phyloP scores from a whole-genome alignment of 2,113 vertebrate species.

The Pseudolaguvia tuberculata region DNA sequence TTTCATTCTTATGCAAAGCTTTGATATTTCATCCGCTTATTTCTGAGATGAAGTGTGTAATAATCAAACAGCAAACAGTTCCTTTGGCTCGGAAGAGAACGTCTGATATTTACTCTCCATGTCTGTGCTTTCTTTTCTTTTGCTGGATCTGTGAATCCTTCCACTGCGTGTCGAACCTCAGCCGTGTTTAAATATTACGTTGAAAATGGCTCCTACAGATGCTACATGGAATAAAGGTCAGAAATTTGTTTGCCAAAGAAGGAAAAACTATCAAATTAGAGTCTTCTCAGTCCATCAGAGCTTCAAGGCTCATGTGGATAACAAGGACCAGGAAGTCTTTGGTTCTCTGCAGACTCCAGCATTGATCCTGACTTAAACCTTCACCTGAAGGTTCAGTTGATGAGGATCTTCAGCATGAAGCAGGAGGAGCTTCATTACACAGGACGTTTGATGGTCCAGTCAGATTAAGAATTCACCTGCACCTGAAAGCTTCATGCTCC shows the following conservation, averaged over 20 bases:
- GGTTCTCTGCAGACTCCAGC: no score
- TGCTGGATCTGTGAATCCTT: not conserved
- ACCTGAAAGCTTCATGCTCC: no score
- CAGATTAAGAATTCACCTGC: no score
- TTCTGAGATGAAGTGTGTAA: not conserved
- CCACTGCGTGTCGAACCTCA: not conserved
- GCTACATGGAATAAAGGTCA: not conserved
- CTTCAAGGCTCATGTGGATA: not conserved
- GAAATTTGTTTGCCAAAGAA: not conserved
- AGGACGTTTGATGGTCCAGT: no score
- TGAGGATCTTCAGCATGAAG: no score
- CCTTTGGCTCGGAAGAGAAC: not conserved
- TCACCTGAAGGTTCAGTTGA: no score
- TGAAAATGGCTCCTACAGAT: slow-evolving; percentile 3
- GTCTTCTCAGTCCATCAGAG: not conserved
- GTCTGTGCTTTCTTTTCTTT: not conserved
- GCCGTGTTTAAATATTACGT: not conserved
- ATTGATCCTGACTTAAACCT: no score
- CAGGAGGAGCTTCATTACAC: no score
- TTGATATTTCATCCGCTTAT: slow-evolving; percentile 14
- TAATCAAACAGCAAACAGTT: not conserved
- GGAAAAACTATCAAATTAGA: not conserved
- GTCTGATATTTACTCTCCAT: slow-evolving; percentile 2
- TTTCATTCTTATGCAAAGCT: not conserved
- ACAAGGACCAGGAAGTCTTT: no score